Conservation (phyloP, 2,888 invertebrate species). For the Oscheius sp. region DNA sequence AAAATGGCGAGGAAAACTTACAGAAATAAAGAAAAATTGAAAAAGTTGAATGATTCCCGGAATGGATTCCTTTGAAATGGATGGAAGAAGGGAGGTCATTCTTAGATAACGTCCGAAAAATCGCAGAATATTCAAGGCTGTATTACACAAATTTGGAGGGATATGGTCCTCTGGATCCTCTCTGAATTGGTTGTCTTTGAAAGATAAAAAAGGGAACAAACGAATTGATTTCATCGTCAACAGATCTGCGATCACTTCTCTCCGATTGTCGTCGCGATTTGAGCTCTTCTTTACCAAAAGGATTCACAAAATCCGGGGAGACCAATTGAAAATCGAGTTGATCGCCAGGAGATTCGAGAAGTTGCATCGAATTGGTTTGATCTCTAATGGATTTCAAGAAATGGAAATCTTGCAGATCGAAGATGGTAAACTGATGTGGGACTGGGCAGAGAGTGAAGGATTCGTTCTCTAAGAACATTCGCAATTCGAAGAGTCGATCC, state of each 20-base stretch:
- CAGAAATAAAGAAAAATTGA: conserved; percentile 62
- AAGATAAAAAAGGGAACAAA: no score
- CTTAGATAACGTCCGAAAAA: conserved; percentile 66
- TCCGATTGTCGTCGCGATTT: conserved; percentile 22
- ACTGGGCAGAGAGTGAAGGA: conserved; percentile 66
- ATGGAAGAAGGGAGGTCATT: conserved; percentile 66
- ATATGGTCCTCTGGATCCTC: conserved; percentile 33
- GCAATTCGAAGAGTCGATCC: conserved; percentile 64
- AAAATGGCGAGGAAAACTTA: conserved; percentile 14
- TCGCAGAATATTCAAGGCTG: conserved; percentile 62
- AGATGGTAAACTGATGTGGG: conserved; percentile 63
- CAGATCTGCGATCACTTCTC: background rate
- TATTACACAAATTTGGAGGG: conserved; percentile 67
- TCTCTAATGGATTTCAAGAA: conserved; percentile 51
- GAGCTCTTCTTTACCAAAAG: conserved; percentile 32
- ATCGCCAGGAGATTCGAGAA: conserved; percentile 16
- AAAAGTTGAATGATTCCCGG: conserved; percentile 61
- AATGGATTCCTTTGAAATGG: conserved; percentile 60
- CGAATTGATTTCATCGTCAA: conserved; percentile 15
- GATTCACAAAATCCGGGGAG: conserved; percentile 25
- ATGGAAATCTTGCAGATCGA: conserved; percentile 64
- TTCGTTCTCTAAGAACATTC: conserved; percentile 68
- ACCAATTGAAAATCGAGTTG: conserved; percentile 22
- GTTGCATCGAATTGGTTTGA: background rate
- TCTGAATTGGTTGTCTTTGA: background rate